phyloP scores from a whole-genome alignment of 1,140 invertebrate genomes.

The Trichonephila clavipes region DNA sequence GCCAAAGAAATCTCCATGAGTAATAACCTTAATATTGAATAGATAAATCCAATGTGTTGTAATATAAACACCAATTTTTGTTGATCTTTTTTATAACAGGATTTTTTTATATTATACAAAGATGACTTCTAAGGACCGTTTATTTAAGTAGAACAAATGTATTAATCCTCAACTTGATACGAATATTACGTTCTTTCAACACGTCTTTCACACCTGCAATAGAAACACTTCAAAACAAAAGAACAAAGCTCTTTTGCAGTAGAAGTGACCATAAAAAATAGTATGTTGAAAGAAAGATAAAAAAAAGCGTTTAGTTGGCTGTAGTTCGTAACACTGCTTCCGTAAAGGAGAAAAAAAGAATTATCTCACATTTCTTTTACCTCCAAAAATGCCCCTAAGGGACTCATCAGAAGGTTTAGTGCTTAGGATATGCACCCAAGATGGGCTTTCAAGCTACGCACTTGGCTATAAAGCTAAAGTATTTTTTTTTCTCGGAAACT shows the following conservation, averaged over 20 bases:
- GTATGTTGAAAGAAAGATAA: neutral
- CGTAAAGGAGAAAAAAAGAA: neutral
- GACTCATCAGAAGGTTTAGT: slow-evolving; percentile 26
- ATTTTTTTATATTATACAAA: no score
- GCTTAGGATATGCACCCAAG: slow-evolving; percentile 23
- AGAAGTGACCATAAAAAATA: neutral
- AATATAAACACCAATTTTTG: no score
- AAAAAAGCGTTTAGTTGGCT: slow-evolving; percentile 1
- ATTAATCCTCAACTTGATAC: no score
- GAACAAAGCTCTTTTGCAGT: neutral
- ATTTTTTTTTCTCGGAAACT: neutral
- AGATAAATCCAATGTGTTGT: no score
- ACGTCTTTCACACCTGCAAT: neutral
- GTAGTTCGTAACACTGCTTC: neutral
- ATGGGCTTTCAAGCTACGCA: slow-evolving; percentile 9
- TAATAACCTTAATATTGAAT: no score
- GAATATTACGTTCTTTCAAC: neutral
- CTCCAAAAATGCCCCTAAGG: slow-evolving; percentile 18
- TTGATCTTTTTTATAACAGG: no score
- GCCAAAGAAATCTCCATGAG: no score
- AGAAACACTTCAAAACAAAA: neutral
- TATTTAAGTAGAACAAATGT: no score
- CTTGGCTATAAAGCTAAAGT: neutral
- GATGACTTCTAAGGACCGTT: no score
- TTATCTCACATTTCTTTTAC: slow-evolving; percentile 21